Base-by-base conservation (phyloP, 2,797 vertebrate species). In the Paramormyrops hopkinsi region DNA sequence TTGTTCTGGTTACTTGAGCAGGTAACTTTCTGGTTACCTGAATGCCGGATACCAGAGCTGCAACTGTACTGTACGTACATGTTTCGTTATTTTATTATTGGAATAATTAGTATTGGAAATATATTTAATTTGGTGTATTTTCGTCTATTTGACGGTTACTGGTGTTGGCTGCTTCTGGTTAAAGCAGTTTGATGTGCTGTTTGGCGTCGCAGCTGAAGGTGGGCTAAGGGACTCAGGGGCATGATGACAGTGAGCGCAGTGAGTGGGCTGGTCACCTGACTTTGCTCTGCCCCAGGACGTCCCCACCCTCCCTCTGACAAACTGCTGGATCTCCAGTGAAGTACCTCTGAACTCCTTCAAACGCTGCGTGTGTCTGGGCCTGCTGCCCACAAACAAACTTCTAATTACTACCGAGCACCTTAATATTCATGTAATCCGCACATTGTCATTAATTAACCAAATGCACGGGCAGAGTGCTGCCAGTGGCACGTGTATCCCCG, bases 401-500 rank as follows among this genome's bases (percentile, higher is more conserved):
- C 41, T 85, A 51, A 85, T 85, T 85, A 51, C 46, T 25, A 2
- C 48, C 44, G 46, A 85, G 44, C 44, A 29, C 82, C 44, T 83
- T 83, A 83, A 83, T 83, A 83, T 83, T 83, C 79, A 83, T 85
- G 82, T 51, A 85, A 85, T 85, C 82, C 11, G 22, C 82, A 51
- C 44, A 33, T 54, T 86, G 29, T 56, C 22, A 12, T 56, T 86
- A 54, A 51, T 86, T 86, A 56, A 54, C 51, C 25, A 14, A 86
- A 41, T 37, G 53, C 14, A 56, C 11, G 9, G 51, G 46, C 48
- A 86, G 48, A 48, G 46, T 12, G 79, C 2, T 51, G 46, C 4
- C n/a, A 22, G 50, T 51, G 11, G n/a, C 22, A 51, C 29, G 11
- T 19, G 50, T 56, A 19, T n/a, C 29, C 44, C 44, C 44, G 8